Evolutionary conservation across 2,113 vertebrate species (phyloP), one percentile per base, ranked within the genome.

Genomic region (Seriola dumerili): DNA sequence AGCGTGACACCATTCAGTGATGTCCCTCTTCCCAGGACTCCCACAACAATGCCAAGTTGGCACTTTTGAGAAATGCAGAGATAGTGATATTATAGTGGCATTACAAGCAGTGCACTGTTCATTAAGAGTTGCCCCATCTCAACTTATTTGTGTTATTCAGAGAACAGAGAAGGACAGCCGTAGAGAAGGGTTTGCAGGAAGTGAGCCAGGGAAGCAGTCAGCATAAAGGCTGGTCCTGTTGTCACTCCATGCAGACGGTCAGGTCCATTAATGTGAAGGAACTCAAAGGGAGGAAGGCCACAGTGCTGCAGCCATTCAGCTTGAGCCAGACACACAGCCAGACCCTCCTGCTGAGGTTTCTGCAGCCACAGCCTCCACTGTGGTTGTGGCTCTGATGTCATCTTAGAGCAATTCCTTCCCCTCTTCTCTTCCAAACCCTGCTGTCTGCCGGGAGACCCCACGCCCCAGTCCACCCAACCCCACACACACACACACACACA

Each of bases 361-460:
- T 79, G 42, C 79, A 75, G 65, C 65, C 65, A 71, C 62, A 38
- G 85, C 76, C 63, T 59, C 32, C 10, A 72, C 82, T 65, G 65
- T 61, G 77, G 76, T 77, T 86, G 84, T 86, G 85, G 81, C 74
- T 87, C 74, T 93, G 90, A 94, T 91, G 89, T 94, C 87, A 93
- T 89, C 74, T 36, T 36, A 4, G 46, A 92, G 77, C 58, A 88
- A 88, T 88, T 83, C 70, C 72, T 82, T 89, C 59, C 77, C n/a
- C 34, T 58, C 70, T 46, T n/a, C 72, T 55, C 46, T 78, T 77
- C 61, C 58, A 85, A 70, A 85, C 76, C 42, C n/a, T 12, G 59
- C 68, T 81, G 59, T 86, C 80, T 65, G 79, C 59, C 72, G 58
- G 44, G 63, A 80, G 65, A 72, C 69, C 79, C 70, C 64, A 59